phyloP scores from a whole-genome alignment of 2,113 vertebrate genomes.

The Bagarius yarrelli region DNA sequence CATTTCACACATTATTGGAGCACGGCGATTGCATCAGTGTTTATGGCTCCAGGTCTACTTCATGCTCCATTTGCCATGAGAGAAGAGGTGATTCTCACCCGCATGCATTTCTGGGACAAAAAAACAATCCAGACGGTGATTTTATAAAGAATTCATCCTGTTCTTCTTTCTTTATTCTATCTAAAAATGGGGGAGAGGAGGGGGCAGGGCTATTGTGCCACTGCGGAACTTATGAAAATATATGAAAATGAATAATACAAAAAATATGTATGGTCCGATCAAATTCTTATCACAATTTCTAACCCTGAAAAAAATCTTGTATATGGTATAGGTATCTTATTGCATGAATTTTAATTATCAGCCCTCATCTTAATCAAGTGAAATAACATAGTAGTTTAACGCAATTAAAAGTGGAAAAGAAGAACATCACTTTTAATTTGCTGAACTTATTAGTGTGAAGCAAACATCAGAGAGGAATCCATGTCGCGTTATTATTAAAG shows the following conservation, averaged over 20 bases:
- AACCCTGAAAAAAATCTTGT: neutral
- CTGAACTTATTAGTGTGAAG: neutral
- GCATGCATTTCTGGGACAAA: conserved; percentile 54
- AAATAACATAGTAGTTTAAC: neutral
- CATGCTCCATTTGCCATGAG: conserved; percentile 60
- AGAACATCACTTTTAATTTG: neutral
- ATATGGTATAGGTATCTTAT: neutral
- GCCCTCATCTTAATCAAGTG: neutral
- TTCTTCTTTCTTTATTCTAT: conserved; percentile 10
- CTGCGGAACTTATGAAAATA: neutral
- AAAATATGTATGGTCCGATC: neutral
- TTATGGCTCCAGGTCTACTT: conserved; percentile 61
- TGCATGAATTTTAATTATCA: neutral
- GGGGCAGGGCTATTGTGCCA: neutral
- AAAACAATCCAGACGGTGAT: conserved; percentile 52
- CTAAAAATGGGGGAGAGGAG: neutral
- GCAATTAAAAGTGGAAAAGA: neutral
- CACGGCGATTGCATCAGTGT: conserved; percentile 68
- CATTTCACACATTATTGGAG: conserved; percentile 69
- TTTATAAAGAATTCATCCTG: conserved; percentile 45
- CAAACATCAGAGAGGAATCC: too few species aligned
- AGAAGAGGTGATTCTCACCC: conserved; percentile 44
- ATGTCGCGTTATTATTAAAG: too few species aligned
- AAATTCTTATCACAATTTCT: neutral
- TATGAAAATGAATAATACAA: too few species aligned